Percentiles rank a stretch among this genome's conserved stretches.
These are phyloP conservation scores for Cheilosia scutellata DNA, from an alignment of 2,888 invertebrate genomes.

Conservation along the genomic window DNA sequence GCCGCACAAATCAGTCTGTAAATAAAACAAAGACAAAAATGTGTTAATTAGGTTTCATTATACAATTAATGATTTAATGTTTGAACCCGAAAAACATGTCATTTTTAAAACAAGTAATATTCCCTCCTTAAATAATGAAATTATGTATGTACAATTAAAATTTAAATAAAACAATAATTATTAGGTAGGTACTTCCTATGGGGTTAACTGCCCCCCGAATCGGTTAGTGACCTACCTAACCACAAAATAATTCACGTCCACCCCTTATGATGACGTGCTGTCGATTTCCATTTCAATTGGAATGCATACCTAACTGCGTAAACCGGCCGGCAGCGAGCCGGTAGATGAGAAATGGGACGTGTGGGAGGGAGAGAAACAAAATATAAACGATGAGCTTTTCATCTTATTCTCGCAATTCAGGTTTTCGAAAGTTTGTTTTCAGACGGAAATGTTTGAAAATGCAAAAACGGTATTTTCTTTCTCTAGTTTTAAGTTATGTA, in stretches of 20 bases:
- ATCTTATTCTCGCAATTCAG: conserved; percentile 19
- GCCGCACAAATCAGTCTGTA: conserved; percentile 99
- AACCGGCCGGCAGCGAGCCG: conserved; percentile 61
- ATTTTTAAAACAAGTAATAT: neutral
- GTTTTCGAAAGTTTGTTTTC: conserved; percentile 9
- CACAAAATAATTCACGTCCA: conserved; percentile 34
- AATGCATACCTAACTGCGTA: conserved; percentile 31
- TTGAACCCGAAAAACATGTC: conserved; percentile 7
- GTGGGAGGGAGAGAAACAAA: conserved; percentile 14
- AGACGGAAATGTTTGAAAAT: neutral
- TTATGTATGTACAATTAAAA: no score
- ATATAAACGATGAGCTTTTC: conserved; percentile 22
- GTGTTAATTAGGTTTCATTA: no score
- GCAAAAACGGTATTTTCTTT: conserved; percentile 1
- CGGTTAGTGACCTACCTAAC: conserved; percentile 75
- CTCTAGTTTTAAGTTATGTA: neutral
- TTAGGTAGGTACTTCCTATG: conserved; percentile 62
- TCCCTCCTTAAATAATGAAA: no score
- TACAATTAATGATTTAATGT: no score
- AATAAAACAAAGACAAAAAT: conserved; percentile 80
- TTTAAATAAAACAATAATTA: conserved; percentile 37
- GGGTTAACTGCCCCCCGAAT: conserved; percentile 71
- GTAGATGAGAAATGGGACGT: conserved; percentile 29
- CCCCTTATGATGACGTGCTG: conserved; percentile 27
- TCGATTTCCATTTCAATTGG: conserved; percentile 70